Evolutionary conservation across 2,797 vertebrate genomes (phyloP), one percentile per base, ranked within the genome.

Genomic region (Tiaroga cobitis): DNA sequence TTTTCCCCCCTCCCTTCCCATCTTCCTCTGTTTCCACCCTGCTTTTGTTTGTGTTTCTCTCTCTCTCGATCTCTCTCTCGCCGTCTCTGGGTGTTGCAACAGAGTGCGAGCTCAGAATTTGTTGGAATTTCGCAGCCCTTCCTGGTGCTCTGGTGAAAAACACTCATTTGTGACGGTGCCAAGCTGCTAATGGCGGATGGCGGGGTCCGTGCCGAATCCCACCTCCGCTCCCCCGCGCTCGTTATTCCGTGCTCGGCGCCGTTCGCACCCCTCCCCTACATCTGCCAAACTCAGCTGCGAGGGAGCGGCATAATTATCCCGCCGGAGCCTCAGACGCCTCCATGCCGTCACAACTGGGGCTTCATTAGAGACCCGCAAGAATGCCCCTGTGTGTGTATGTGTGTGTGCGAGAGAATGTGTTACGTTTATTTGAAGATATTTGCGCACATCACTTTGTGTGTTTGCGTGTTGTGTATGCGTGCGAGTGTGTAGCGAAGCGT

Each of bases 241-340:
- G 95, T 95, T 96, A 95, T 94, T 95, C 94, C 96, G 96, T 94
- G 96, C 96, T 96, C 96, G 95, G 96, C 88, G 88, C 90, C 90
- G 88, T 54, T 87, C 92, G 92, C 87, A 92, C 92, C 91, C 96
- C 96, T 97, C 97, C 96, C 96, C 96, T 97, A 97, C 97, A 97
- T 98, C 97, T 97, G 96, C 96, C 97, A 97, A 96, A 96, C 97
- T 99, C 98, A 98, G 98, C 98, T 99, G 98, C 94, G 93, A 97
- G 97, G 97, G 96, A 98, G 97, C 96, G 93, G 95, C 97, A 95
- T 99, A 99, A 99, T 99, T 99, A 99, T 98, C 97, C 97, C 97
- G 95, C 96, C 94, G 95, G 97, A 96, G 97, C 95, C 92, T 90
- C 95, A 95, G 92, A 92, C 94, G 94, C 95, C 96, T 97, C 96